Evolutionary conservation across 2,888 invertebrate species (phyloP).

Genomic region (Chrysina gloriosa): DNA sequence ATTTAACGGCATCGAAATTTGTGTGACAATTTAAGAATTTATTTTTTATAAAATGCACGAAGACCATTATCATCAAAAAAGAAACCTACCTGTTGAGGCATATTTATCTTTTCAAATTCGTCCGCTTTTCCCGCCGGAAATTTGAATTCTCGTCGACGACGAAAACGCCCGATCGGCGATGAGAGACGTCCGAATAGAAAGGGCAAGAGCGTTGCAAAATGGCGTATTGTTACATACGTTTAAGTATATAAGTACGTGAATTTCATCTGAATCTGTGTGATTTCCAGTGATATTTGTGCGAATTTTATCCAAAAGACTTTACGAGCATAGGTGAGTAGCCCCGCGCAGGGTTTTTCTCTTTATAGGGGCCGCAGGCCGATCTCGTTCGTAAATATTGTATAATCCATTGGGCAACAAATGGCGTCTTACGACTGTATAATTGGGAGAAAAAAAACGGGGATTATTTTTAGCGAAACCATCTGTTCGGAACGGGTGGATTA

Average conservation of each 20-base stretch:
- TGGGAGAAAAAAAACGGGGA: conserved; percentile 13
- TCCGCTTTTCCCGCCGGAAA: background rate
- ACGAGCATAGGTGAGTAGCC: conserved; percentile 61
- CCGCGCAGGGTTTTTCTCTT: too few species aligned
- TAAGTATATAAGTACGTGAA: conserved; percentile 59
- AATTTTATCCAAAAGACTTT: conserved; percentile 65
- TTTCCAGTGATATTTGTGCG: conserved; percentile 66
- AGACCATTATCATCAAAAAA: too few species aligned
- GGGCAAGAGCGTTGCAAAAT: conserved; percentile 50
- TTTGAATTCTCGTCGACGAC: background rate
- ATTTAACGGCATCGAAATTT: too few species aligned
- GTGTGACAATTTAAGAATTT: too few species aligned
- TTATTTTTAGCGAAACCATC: conserved; percentile 25
- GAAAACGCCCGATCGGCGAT: background rate
- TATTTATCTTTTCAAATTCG: conserved; percentile 11
- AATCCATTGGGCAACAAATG: conserved; percentile 40
- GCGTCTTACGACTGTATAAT: conserved; percentile 36
- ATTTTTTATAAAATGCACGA: too few species aligned
- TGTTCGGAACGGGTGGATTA: background rate
- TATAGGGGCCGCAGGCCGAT: too few species aligned
- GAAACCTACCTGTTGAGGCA: background rate
- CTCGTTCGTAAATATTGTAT: conserved; percentile 39
- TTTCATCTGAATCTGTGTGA: conserved; percentile 61
- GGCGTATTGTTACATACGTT: conserved; percentile 61
- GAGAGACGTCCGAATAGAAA: background rate